Evolutionary conservation across 2,888 invertebrate species (phyloP).

Genomic region (Mesochorus sp.): DNA sequence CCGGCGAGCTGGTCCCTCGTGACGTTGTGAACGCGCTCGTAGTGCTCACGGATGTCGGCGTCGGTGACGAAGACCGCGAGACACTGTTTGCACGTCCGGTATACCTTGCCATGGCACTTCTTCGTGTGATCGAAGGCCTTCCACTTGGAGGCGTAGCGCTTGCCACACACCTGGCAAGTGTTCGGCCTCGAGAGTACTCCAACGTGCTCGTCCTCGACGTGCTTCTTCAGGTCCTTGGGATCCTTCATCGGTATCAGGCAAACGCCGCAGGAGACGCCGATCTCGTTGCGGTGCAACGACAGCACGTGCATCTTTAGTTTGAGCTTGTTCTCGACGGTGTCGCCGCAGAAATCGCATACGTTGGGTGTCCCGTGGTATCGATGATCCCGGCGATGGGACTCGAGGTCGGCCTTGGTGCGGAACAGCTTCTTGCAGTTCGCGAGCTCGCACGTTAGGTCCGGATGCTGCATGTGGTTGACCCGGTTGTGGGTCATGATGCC

Average conservation of each 20-base stretch:
- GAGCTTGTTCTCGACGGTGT: slow-evolving; percentile 84
- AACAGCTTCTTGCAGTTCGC: slow-evolving; percentile 83
- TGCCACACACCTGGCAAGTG: slow-evolving; percentile 85
- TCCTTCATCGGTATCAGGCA: slow-evolving; percentile 84
- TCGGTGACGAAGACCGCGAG: slow-evolving; percentile 84
- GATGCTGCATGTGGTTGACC: slow-evolving; percentile 83
- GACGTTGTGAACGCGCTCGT: slow-evolving; percentile 81
- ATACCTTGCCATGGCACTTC: slow-evolving; percentile 85
- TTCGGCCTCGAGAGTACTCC: slow-evolving; percentile 83
- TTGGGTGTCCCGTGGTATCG: slow-evolving; percentile 81
- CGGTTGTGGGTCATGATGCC: slow-evolving; percentile 85
- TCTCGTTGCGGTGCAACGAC: slow-evolving; percentile 84
- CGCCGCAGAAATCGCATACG: slow-evolving; percentile 85
- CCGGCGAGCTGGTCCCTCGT: slow-evolving; percentile 78
- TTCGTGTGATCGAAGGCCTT: slow-evolving; percentile 85
- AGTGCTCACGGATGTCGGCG: slow-evolving; percentile 83
- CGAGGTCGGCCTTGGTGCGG: slow-evolving; percentile 83
- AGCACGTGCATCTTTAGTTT: slow-evolving; percentile 85
- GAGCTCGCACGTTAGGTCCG: slow-evolving; percentile 82
- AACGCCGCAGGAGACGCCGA: slow-evolving; percentile 84
- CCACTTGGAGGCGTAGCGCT: slow-evolving; percentile 85
- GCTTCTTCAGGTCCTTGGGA: slow-evolving; percentile 84
- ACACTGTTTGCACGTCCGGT: slow-evolving; percentile 85
- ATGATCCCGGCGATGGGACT: slow-evolving; percentile 83
- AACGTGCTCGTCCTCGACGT: slow-evolving; percentile 83